These are phyloP conservation scores for Drosophila paulistorum DNA, from an alignment of 1,140 invertebrate species.

Conservation along the genomic window DNA sequence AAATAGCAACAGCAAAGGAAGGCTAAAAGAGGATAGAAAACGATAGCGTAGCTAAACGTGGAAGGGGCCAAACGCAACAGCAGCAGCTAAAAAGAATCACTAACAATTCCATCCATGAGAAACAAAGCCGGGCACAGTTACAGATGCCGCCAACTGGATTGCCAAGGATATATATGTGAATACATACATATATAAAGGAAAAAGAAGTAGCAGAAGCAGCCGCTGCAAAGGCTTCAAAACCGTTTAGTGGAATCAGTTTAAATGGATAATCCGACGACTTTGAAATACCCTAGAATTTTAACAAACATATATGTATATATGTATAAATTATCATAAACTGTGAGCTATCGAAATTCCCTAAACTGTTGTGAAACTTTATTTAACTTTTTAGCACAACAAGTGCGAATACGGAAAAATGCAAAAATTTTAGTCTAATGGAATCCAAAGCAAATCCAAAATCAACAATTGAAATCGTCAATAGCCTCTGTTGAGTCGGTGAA, in stretches of 20 bases:
- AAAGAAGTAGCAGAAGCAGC: conserved; percentile 52
- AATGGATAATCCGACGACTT: conserved; percentile 15
- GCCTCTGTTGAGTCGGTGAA: no score
- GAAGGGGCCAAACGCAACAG: conserved; percentile 40
- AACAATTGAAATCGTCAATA: no score
- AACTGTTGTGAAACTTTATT: no score
- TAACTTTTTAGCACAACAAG: no score
- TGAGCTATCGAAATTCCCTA: no score
- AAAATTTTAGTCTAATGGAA: no score
- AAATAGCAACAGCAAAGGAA: conserved; percentile 28
- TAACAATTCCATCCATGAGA: conserved; percentile 45
- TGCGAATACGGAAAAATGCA: no score
- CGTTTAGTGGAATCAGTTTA: conserved; percentile 49
- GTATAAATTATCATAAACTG: no score
- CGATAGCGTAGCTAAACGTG: not conserved
- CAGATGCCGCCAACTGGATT: conserved; percentile 22
- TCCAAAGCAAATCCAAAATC: no score
- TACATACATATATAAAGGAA: conserved; percentile 30
- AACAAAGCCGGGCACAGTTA: conserved; percentile 58
- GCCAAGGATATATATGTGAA: conserved; percentile 22
- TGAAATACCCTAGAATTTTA: not conserved
- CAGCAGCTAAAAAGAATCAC: conserved; percentile 44
- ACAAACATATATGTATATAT: no score
- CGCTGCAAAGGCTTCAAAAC: conserved; percentile 76
- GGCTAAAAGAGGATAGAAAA: not conserved